A percentile compares a stretch with the other conserved stretches of the same genome.
Evolutionary conservation across 2,888 invertebrate species (phyloP).

Genomic region (Mesoligia furuncula): DNA sequence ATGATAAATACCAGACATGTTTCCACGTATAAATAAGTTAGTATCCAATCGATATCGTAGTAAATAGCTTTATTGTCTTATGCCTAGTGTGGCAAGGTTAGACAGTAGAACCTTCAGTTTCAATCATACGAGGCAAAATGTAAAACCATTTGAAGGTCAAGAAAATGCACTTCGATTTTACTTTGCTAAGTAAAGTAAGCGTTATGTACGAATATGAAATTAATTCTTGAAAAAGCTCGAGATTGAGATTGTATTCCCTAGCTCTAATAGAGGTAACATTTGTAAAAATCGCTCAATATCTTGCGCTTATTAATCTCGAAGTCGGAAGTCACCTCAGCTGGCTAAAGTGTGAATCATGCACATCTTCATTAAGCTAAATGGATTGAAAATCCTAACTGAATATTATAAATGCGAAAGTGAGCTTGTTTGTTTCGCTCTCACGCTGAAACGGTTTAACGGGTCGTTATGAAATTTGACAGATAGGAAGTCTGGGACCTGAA

Average conservation of each 20-base stretch:
- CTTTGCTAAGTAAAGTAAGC: background rate
- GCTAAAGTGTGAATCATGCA: background rate
- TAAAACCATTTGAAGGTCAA: background rate
- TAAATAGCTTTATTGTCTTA: constrained; percentile 16
- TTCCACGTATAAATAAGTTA: constrained; percentile 36
- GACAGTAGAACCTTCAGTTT: background rate
- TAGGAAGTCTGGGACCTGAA: background rate
- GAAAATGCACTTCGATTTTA: background rate
- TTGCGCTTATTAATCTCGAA: background rate
- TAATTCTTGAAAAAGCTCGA: background rate
- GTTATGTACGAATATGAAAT: background rate
- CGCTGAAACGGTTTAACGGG: too few relatives aligned
- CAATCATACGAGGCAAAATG: background rate
- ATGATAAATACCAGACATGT: constrained; percentile 39
- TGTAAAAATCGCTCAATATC: background rate
- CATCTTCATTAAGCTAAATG: background rate
- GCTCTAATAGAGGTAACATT: background rate
- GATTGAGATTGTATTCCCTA: background rate
- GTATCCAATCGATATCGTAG: constrained; percentile 37
- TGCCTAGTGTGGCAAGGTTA: constrained; percentile 16
- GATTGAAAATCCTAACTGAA: background rate
- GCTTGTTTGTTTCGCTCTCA: too few relatives aligned
- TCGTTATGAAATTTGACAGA: background rate
- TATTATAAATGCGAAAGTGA: too few relatives aligned
- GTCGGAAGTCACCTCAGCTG: background rate